These are phyloP conservation scores for Caenorhabditis briggsae DNA, from an alignment of 1,140 invertebrate species.

Conservation along the genomic window DNA sequence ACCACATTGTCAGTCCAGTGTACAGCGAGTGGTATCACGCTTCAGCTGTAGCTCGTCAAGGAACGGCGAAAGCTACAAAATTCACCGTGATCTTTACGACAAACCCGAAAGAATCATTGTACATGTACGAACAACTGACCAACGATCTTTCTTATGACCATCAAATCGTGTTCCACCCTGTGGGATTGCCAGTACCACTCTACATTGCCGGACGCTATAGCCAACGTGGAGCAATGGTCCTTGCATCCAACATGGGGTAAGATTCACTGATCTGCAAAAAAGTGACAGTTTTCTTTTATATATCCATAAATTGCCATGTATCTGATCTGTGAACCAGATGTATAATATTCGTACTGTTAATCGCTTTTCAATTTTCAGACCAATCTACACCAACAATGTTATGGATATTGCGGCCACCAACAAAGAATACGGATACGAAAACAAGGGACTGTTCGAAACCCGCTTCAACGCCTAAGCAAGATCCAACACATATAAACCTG, in stretches of 20 bases:
- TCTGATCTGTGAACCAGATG: no score
- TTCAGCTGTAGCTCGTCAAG: slow-evolving; percentile 57
- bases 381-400: not conserved
- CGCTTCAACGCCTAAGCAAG: not conserved
- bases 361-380: not conserved
- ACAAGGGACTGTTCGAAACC: not conserved
- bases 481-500: no score
- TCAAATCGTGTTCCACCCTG: slow-evolving; percentile 61
- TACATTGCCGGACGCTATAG: slow-evolving; percentile 61
- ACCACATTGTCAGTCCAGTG: slow-evolving; percentile 17
- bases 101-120: slow-evolving; percentile 8
- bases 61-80: slow-evolving; percentile 56
- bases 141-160: slow-evolving; percentile 58
- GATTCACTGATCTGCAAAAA: not conserved
- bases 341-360: no score
- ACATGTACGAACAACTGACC: slow-evolving; percentile 37
- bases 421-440: not conserved
- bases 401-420: not conserved
- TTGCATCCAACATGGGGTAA: not conserved
- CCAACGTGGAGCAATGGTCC: slow-evolving; percentile 57
- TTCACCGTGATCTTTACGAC: slow-evolving; percentile 50
- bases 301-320: no score
- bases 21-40: slow-evolving; percentile 61
- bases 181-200: slow-evolving; percentile 44
- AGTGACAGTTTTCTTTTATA: not conserved